Base-by-base conservation (phyloP, 2,113 vertebrate species). In the Brienomyrus longianalis region DNA sequence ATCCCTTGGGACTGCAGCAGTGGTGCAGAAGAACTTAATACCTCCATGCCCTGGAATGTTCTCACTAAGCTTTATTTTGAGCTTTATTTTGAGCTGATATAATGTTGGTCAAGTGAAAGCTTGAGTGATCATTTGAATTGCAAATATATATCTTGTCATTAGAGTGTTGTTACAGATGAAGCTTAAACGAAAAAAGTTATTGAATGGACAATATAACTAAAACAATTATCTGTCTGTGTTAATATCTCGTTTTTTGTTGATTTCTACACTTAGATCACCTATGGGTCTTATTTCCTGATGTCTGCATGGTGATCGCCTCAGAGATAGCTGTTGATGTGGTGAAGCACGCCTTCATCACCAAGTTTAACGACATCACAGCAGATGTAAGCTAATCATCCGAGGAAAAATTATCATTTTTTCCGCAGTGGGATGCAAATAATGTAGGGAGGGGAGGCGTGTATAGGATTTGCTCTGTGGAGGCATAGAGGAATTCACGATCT, bases 321-420 rank as follows among this genome's bases (percentile, higher is more conserved):
- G 98, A 99, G 95, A 96, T 97, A 62, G 96, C 97, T 0, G 98
- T 99, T 94, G 98, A 99, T 86, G 96, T 98, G 85, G 98, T 99
- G 90, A 99, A 99, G 91, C 98, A 99, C 10, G 98, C 98, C 90
- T 99, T 99, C 93, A 99, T 99, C 95, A 99, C 98, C 91, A 99
- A 99, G 92, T 99, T 99, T 94, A 99, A 99, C 90, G 98, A 99
- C 95, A 99, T 99, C 93, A 99, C 97, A 0, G 98, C 98, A 86
- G 98, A 99, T 92, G 98, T 99, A 96, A 95, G 98, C 74, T 43
- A 27, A 80, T 43, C 3, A 35, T 43, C 74, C 74, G 43, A 80
- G 74, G 74, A 43, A 43, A 43, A 80, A 80, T 80, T 2, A 43
- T 80, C 13, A 5, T 80, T 35, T 39, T 45, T 1, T 80, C 35